Percentiles rank a stretch among this genome's conserved stretches.
These are phyloP conservation scores for Cryptotermes secundus DNA, from an alignment of 1,140 invertebrate species.

Conservation along the genomic window DNA sequence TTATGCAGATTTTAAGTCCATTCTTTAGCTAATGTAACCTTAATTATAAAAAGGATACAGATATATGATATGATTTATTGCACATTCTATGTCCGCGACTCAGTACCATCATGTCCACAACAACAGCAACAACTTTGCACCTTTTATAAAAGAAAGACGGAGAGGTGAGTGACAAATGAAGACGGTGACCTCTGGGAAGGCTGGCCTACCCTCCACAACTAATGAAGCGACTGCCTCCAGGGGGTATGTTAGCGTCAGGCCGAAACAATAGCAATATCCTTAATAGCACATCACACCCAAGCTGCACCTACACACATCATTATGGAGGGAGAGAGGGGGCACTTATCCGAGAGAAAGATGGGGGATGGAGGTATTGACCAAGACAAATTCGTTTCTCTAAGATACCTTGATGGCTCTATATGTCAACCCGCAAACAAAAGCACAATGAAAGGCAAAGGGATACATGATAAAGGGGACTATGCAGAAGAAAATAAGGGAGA, in stretches of 20 bases:
- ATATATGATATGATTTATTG: background rate
- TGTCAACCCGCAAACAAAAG: conserved; percentile 8
- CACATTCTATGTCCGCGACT: background rate
- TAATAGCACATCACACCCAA: conserved; percentile 22
- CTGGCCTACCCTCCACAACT: background rate
- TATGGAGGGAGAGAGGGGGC: no score
- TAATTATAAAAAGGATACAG: background rate
- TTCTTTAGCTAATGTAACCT: no score
- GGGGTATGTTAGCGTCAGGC: background rate
- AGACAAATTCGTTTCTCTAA: conserved; percentile 22
- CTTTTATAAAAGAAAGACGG: background rate
- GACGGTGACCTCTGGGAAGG: conserved; percentile 21
- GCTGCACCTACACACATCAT: no score
- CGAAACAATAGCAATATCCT: background rate
- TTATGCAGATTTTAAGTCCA: no score
- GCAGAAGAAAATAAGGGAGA: background rate
- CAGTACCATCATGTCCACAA: no score
- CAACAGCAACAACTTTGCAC: background rate
- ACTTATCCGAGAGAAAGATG: no score
- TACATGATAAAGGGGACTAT: background rate
- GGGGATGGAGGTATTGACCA: background rate
- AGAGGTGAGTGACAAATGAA: conserved; percentile 22
- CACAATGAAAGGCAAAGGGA: background rate
- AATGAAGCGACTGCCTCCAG: conserved; percentile 15
- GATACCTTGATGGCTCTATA: conserved; percentile 23